Base-by-base conservation (phyloP, 2,888 invertebrate species). In the Brachylomia viminalis region DNA sequence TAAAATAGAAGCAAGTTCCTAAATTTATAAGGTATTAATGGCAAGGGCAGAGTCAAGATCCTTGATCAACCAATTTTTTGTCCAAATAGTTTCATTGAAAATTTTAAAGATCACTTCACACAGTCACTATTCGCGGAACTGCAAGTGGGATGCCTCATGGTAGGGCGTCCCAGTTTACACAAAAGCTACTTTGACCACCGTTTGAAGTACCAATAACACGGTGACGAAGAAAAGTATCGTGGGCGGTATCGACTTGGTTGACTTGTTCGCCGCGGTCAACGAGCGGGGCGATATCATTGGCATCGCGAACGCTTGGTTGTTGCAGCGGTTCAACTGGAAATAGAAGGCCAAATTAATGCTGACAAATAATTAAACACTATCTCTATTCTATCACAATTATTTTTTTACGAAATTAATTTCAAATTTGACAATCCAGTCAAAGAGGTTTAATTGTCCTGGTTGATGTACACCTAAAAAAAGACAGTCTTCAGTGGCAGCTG, bases 161-260 rank as follows among this genome's bases (percentile, higher is more conserved):
- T 68, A 69, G 72, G 77, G 45, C 66, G 5, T 64, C 69, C 45
- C 20, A 59, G 45, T 72, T 88, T 91, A 95, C 64, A 94, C 93
- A 71, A 95, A 90, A 30, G 94, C 89, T 7, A 96, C 96, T 87
- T 95, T 95, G 52, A 93, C 94, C 0, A 95, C 96, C 0, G 95
- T 96, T 81, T 96, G 96, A 3, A 96, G 90, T 0, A 95, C 90
- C 23, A 96, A 86, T 0, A 96, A 88, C 0, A 96, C 91, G 20
- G 95, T 95, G 67, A 96, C 93, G 81, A 96, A 96, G 90, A 95
- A 95, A 13, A 96, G 77, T 2, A 95, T 92, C 0, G 93, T 92
- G 0, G 93, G 93, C 1, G 92, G 93, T 66, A 93, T 81, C 0
- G 90, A 62, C 82, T 93, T 94, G 10, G 85, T 77, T 0, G 93